Conservation (phyloP, 2,113 vertebrate species). For the Sardina pilchardus region DNA sequence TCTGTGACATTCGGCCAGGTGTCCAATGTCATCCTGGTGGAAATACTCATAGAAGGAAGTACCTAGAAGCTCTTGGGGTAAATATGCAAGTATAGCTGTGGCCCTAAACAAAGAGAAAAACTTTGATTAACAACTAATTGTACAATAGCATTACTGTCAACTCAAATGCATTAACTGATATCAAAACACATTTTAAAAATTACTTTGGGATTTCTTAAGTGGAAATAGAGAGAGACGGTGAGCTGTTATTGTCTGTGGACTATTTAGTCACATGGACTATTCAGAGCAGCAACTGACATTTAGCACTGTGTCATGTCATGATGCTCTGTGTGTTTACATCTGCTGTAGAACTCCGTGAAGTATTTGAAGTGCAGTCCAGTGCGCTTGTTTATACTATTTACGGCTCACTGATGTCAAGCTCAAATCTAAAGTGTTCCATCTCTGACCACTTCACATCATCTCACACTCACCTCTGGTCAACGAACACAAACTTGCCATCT, state of each 20-base stretch:
- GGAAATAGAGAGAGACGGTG: no score
- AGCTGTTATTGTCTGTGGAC: not conserved
- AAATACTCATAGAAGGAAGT: conserved; percentile 99
- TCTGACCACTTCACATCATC: not conserved
- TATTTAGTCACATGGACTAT: not conserved
- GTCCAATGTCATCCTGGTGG: conserved; percentile 95
- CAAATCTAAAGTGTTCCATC: not conserved
- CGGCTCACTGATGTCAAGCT: not conserved
- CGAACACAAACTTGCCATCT: conserved; percentile 98
- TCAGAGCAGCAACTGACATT: not conserved
- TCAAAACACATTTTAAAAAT: not conserved
- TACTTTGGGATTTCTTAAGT: no score
- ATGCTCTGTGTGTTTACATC: no score
- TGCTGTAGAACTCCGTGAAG: not conserved
- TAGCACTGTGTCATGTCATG: no score
- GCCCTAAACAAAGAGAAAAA: conserved; percentile 72
- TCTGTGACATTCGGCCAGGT: conserved; percentile 94
- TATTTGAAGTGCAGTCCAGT: not conserved
- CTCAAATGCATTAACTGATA: not conserved
- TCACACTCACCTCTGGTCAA: conserved; percentile 92
- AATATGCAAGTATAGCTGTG: conserved; percentile 94
- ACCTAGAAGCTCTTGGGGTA: conserved; percentile 97
- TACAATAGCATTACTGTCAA: not conserved
- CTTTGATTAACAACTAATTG: not conserved
- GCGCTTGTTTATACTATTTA: not conserved